Conservation (phyloP, 23 tunicate species). For the Phallusia fumigata region DNA sequence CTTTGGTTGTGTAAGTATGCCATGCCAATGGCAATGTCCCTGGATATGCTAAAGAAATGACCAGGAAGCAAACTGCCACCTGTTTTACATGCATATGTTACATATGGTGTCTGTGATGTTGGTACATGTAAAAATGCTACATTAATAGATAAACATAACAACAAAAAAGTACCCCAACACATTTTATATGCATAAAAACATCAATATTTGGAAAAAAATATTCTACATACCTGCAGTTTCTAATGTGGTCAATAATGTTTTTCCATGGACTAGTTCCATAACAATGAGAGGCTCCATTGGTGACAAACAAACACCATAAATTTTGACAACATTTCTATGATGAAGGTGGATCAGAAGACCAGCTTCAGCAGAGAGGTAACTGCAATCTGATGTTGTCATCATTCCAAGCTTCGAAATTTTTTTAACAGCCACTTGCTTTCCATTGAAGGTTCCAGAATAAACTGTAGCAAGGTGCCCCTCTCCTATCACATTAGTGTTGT, state of each 20-base stretch:
- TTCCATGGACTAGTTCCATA: slow-evolving; percentile 72
- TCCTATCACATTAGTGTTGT: slow-evolving; percentile 67
- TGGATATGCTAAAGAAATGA: slow-evolving; percentile 38
- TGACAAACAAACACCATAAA: slow-evolving; percentile 61
- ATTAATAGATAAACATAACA: too few relatives aligned
- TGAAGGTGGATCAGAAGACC: slow-evolving; percentile 49
- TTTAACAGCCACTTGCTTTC: slow-evolving; percentile 73
- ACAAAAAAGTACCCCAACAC: too few relatives aligned
- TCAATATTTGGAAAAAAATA: too few relatives aligned
- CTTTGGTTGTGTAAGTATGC: slow-evolving; percentile 83
- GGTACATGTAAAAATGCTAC: too few relatives aligned
- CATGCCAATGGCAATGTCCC: slow-evolving; percentile 63
- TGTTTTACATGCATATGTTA: background rate
- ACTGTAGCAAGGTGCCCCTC: slow-evolving; percentile 72
- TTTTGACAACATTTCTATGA: slow-evolving; percentile 65
- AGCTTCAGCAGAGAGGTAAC: slow-evolving; percentile 83
- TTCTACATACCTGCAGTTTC: slow-evolving; percentile 31
- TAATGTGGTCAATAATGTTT: slow-evolving; percentile 33
- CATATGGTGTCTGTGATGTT: too few relatives aligned
- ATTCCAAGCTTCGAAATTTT: slow-evolving; percentile 53
- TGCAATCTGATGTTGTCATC: slow-evolving; percentile 67
- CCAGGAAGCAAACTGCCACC: slow-evolving; percentile 43
- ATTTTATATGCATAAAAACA: too few relatives aligned
- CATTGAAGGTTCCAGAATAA: slow-evolving; percentile 58
- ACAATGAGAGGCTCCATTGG: slow-evolving; percentile 72